Evolutionary conservation across 1,140 invertebrate species (phyloP).

Genomic region (Drosophila ambigua): DNA sequence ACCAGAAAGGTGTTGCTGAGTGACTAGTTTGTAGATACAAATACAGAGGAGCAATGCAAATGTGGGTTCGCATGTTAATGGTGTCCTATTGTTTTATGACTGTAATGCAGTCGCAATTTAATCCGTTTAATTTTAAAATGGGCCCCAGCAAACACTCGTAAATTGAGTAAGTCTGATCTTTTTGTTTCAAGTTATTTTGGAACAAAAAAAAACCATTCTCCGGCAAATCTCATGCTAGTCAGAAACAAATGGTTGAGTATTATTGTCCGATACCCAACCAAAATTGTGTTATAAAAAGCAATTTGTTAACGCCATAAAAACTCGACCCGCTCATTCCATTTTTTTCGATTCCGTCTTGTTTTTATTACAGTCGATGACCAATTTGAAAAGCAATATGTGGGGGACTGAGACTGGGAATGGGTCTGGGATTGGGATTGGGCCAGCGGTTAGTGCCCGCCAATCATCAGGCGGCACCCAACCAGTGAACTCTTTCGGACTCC

Average conservation of each 20-base stretch:
- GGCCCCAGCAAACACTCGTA: no score
- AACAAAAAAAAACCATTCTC: no score
- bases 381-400: constrained; percentile 76
- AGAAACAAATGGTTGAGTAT: constrained; percentile 54
- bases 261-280: constrained; percentile 47
- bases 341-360: constrained; percentile 22
- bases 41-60: no score
- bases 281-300: constrained; percentile 79
- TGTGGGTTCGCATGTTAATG: no score
- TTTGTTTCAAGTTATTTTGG: no score
- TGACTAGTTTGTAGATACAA: no score
- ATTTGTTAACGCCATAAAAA: constrained; percentile 80
- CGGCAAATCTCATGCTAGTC: constrained; percentile 1
- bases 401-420: neutral
- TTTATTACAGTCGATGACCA: constrained; percentile 75
- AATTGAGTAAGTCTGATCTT: no score
- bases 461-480: constrained; percentile 33
- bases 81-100: no score
- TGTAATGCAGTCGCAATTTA: no score
- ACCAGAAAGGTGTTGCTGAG: no score
- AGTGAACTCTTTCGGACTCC: constrained; percentile 25
- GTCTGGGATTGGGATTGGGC: no score
- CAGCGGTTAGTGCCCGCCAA: constrained; percentile 22
- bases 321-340: constrained; percentile 38
- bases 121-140: no score